phyloP scores from a whole-genome alignment of 2,113 vertebrate genomes.

The Narcine bancroftii region DNA sequence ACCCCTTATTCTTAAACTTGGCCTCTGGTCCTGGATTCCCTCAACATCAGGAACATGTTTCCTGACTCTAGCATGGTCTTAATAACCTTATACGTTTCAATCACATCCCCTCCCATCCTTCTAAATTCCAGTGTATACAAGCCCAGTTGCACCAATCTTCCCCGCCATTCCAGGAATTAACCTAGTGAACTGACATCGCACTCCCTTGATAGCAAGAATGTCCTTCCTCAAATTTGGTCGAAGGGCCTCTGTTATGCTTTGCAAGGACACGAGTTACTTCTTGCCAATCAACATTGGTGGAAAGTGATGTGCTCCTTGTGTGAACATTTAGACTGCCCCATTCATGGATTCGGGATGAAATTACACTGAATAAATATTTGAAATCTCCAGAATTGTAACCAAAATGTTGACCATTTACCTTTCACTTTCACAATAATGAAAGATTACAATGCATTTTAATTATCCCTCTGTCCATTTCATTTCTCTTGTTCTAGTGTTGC shows the following conservation, averaged over 20 bases:
- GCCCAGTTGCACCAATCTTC: too few relatives aligned
- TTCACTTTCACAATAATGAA: background rate
- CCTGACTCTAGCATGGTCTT: too few relatives aligned
- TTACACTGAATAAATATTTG: background rate
- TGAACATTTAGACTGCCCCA: conserved; percentile 42
- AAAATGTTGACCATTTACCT: background rate
- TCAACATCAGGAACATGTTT: too few relatives aligned
- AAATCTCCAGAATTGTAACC: background rate
- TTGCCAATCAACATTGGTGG: conserved; percentile 65
- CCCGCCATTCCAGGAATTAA: too few relatives aligned
- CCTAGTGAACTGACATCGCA: too few relatives aligned
- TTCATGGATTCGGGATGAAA: background rate
- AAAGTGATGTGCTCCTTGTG: conserved; percentile 56
- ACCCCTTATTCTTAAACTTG: too few relatives aligned
- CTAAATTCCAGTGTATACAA: too few relatives aligned
- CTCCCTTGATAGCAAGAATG: too few relatives aligned
- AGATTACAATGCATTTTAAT: background rate
- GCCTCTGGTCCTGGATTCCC: too few relatives aligned
- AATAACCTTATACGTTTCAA: too few relatives aligned
- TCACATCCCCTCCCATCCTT: too few relatives aligned
- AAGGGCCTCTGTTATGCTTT: conserved; percentile 45
- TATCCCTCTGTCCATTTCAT: background rate
- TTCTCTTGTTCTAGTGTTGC: background rate
- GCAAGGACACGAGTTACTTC: conserved; percentile 60
- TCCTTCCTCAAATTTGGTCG: too few relatives aligned